Evolutionary conservation across 2,113 vertebrate genomes (phyloP).

Genomic region (Paraplagusia blochii): DNA sequence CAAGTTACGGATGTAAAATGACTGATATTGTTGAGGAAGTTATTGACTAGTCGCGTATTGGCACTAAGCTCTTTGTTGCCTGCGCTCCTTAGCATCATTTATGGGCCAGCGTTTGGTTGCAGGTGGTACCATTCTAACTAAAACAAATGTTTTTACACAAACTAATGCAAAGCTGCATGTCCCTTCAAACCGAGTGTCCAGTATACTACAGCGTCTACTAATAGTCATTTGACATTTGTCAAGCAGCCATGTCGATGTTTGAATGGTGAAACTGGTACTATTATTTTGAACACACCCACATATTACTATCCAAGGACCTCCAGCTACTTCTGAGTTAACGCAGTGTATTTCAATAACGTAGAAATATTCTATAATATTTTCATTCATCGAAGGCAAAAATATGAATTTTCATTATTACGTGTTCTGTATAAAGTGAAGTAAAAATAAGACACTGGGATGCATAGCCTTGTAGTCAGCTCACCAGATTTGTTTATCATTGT

Average conservation of each 20-base stretch:
- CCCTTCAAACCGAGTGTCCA: no score
- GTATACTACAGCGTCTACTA: no score
- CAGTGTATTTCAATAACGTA: no score
- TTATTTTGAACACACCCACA: slow-evolving; percentile 46
- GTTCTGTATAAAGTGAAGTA: no score
- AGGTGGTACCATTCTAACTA: slow-evolving; percentile 19
- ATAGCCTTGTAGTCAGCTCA: no score
- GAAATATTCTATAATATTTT: no score
- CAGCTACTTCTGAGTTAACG: background rate
- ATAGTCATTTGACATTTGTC: no score
- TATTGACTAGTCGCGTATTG: fast-evolving
- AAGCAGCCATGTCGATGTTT: background rate
- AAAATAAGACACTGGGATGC: no score
- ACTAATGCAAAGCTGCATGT: slow-evolving; percentile 4
- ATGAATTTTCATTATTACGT: no score
- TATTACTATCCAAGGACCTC: background rate
- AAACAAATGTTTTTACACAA: slow-evolving; percentile 19
- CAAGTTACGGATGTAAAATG: background rate
- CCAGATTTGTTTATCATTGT: no score
- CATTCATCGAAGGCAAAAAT: no score
- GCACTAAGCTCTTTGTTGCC: slow-evolving; percentile 26
- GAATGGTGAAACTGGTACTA: slow-evolving; percentile 23
- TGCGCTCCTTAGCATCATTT: slow-evolving; percentile 32
- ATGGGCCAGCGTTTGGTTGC: slow-evolving; percentile 41
- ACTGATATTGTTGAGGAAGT: background rate